Evolutionary conservation across 2,113 vertebrate species (phyloP), one percentile per base, ranked within the genome.

Genomic region (Halcyon senegalensis): DNA sequence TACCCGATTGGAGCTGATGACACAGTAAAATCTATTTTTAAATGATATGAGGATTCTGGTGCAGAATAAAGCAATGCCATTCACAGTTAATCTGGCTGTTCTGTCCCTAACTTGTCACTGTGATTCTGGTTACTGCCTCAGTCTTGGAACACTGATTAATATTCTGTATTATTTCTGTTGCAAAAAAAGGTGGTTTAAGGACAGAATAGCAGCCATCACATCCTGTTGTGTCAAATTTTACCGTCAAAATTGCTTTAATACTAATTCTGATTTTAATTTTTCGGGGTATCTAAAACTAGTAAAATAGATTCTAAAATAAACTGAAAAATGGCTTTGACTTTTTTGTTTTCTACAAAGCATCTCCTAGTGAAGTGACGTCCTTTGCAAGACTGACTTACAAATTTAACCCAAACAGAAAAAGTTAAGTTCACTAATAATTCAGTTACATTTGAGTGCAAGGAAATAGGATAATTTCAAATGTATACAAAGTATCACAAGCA

Each of bases 11-110:
- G 81, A 93, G 92, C 69, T 85, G 89, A 96, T 84, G 87, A 93
- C 89, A 96, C 76, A 80, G 93, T 93, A 80, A 87, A 92, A 94
- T 95, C 79, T 94, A 95, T 97, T 97, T 96, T 91, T 88, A 94
- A 95, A 82, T 4, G 4, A 73, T 91, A 48, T 70, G 76, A 97
- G 79, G 51, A 86, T 91, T 81, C 90, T 86, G 69, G 59, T 87
- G 67, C 51, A 82, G 82, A 91, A 86, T 78, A 87, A 93, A 87
- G 68, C 64, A 90, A 44, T 64, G 67, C 76, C 83, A 88, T 81
- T 97, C 81, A 67, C 64, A 77, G 91, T 80, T 83, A 93, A 94
- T 84, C 89, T 78, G 55, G 46, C 68, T 80, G 51, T 90, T 94
- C 88, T 56, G 75, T 95, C 80, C 93, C 63, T 86, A 95, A 96